Conservation (phyloP, 2,113 vertebrate species). For the Cardinalis cardinalis region DNA sequence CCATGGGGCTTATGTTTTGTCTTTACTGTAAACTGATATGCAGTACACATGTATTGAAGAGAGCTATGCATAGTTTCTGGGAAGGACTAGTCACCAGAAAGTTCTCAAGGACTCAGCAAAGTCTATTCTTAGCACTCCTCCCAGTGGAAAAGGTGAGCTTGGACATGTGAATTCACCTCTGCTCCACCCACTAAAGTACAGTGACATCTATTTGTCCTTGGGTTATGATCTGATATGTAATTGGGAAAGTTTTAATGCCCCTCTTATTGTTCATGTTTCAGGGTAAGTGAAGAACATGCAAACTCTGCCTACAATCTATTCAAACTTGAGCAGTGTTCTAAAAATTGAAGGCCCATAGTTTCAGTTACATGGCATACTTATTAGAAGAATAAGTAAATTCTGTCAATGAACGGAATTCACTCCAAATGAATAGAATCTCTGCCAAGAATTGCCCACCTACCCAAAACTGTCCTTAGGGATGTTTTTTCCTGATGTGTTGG, state of each 20-base stretch:
- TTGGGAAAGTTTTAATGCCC: background rate
- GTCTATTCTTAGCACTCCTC: background rate
- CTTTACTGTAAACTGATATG: background rate
- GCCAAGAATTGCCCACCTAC: background rate
- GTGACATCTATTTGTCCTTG: background rate
- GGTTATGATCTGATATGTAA: background rate
- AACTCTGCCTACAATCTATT: background rate
- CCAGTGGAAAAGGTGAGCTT: background rate
- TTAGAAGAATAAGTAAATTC: background rate
- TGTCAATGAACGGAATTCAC: background rate
- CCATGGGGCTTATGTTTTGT: background rate
- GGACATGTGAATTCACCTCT: background rate
- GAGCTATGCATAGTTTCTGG: background rate
- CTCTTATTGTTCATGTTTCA: background rate
- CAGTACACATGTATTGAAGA: background rate
- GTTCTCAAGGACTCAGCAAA: background rate
- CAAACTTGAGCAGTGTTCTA: background rate
- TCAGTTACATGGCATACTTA: background rate
- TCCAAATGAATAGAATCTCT: background rate
- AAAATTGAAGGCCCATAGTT: background rate
- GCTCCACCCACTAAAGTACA: background rate
- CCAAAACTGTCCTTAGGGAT: background rate
- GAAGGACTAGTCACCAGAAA: background rate
- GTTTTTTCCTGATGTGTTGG: background rate
- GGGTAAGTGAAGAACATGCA: background rate